Evolutionary conservation across 2,113 vertebrate genomes (phyloP), one percentile per base, ranked within the genome.

Genomic region (Upupa epops): DNA sequence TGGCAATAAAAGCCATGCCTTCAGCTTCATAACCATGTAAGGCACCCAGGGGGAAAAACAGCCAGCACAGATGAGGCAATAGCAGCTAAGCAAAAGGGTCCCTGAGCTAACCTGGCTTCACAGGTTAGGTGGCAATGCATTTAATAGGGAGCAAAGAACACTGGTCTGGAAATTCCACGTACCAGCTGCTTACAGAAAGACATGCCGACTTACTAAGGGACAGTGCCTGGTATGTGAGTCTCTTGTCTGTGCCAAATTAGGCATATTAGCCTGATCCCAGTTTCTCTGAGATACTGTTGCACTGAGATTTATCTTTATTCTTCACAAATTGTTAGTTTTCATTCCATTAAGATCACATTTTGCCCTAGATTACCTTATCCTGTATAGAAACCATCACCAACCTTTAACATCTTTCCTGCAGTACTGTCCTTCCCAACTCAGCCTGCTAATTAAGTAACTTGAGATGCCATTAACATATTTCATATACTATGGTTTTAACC

Each of bases 51-150:
- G 32, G 63, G 88, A 83, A 63, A 60, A 84, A n/a, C n/a, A n/a
- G 72, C 59, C 48, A 86, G 84, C 60, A 65, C 71, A 31, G 70
- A 83, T 69, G 66, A 82, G 90, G 77, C 31, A 64, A 32, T 31
- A 56, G 84, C 64, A 74, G 93, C 89, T 77, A 40, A 94, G 94
- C 68, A 54, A 18, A 34, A 72, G 59, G 90, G 93, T 96, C 93
- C 96, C 96, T 97, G 96, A 97, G 96, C 94, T 93, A 82, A 91
- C 86, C 93, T 90, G 85, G 74, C 83, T 77, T 31, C n/a, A 17
- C 54, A 92, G 82, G 84, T 52, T 48, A 83, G 77, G 52, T 80
- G 84, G 73, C 49, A 89, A 88, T 40, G 68, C n/a, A 13, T 61
- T 76, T 51, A 25, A 54, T 56, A 84, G 76, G 80, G 61, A 73